Conservation (phyloP, 2,113 vertebrate species). For the Gallinago paraguaiae region DNA sequence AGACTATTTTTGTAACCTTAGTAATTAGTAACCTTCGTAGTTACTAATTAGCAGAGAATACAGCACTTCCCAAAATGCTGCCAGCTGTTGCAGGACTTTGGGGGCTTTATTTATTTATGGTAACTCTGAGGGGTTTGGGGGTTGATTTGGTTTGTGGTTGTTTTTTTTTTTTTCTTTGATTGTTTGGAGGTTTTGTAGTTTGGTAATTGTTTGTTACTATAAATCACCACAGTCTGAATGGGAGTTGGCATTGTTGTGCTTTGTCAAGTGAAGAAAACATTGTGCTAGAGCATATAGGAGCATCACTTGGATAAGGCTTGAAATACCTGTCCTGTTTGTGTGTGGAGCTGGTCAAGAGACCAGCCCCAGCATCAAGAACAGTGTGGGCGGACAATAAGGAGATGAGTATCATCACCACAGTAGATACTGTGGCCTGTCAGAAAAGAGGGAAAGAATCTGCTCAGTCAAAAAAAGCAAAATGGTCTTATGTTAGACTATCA, state of each 20-base stretch:
- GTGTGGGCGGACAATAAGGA: not conserved
- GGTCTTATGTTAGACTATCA: not conserved
- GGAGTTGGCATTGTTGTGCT: too few relatives aligned
- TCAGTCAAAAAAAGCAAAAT: not conserved
- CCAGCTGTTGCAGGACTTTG: fast-evolving
- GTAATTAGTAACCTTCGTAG: too few relatives aligned
- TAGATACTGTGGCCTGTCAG: not conserved
- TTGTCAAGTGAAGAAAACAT: fast-evolving
- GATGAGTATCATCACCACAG: too few relatives aligned
- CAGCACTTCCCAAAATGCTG: not conserved
- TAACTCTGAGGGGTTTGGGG: not conserved
- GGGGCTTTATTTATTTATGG: not conserved
- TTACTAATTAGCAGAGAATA: not conserved
- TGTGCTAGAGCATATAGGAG: not conserved
- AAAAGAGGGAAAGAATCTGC: not conserved
- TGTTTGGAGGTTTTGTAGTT: not conserved
- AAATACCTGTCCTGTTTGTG: not conserved
- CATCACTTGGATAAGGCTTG: not conserved
- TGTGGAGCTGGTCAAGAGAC: not conserved
- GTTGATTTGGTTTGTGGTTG: not conserved
- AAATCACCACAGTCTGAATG: not conserved
- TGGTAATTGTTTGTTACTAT: too few relatives aligned
- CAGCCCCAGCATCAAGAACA: not conserved
- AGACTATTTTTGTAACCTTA: fast-evolving
- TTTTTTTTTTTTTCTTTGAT: not conserved